Conservation (phyloP, 2,888 invertebrate species). For the Chaetogeoica ovagalla region DNA sequence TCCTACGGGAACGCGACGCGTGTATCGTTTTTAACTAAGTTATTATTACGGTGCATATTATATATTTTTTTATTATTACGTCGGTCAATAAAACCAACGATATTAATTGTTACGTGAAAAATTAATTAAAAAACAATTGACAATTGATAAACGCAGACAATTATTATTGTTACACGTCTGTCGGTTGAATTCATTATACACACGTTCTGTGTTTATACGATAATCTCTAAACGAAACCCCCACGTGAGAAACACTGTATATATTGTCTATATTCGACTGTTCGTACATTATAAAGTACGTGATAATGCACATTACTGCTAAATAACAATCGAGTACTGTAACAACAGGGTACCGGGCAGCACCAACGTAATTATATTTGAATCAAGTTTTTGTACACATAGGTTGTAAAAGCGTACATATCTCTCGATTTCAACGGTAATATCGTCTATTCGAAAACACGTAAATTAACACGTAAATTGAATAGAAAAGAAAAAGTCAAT, state of each 20-base stretch:
- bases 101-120: conserved; percentile 15
- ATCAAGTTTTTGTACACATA: background rate
- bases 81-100: conserved; percentile 17
- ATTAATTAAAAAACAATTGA: conserved; percentile 32
- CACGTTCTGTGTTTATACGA: background rate
- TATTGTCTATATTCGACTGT: conserved; percentile 2
- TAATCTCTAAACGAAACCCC: conserved; percentile 11
- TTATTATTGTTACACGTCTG: background rate
- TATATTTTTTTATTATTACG: too few relatives aligned
- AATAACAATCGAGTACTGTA: conserved; percentile 14
- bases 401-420: background rate
- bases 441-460: conserved; percentile 10
- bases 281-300: background rate
- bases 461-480: background rate
- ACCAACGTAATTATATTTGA: background rate
- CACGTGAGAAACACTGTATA: background rate
- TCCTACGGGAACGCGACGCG: background rate
- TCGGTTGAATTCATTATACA: background rate
- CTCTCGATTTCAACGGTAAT: background rate
- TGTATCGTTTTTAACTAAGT: conserved; percentile 3
- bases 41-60: conserved; percentile 33
- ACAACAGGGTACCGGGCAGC: background rate
- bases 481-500: background rate
- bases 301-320: conserved; percentile 26
- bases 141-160: conserved; percentile 34